phyloP scores from a whole-genome alignment of 2,113 vertebrate species.

The Pollachius pollachius region DNA sequence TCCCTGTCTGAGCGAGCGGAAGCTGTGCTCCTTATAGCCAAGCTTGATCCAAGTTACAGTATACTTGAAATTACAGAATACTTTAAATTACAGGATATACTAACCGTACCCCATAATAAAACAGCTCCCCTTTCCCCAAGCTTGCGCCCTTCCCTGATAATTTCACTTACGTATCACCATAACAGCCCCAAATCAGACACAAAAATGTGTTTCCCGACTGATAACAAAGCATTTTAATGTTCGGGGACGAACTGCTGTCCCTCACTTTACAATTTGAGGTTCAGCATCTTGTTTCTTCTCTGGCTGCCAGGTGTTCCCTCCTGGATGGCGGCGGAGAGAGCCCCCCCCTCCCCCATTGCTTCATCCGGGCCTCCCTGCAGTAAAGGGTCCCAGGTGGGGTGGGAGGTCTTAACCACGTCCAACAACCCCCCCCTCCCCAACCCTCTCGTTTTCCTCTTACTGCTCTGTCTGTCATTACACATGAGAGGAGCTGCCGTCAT shows the following conservation, averaged over 20 bases:
- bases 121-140: too few species aligned
- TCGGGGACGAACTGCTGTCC: too few species aligned
- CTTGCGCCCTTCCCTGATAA: too few species aligned
- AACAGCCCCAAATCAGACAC: too few species aligned
- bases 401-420: slow-evolving; percentile 59
- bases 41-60: too few species aligned
- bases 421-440: slow-evolving; percentile 19
- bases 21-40: too few species aligned
- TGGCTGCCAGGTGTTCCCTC: slow-evolving; percentile 44
- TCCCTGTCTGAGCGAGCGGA: too few species aligned
- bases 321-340: slow-evolving; percentile 4
- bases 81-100: too few species aligned
- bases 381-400: slow-evolving; percentile 55
- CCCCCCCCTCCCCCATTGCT: slow-evolving; percentile 36
- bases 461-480: slow-evolving; percentile 56
- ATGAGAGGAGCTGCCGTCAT: slow-evolving; percentile 12
- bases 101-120: too few species aligned
- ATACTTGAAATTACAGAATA: too few species aligned
- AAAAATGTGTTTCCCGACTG: too few species aligned
- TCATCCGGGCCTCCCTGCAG: slow-evolving; percentile 41
- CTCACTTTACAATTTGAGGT: background rate
- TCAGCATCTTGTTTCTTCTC: slow-evolving; percentile 12
- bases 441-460: background rate
- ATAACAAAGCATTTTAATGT: slow-evolving; percentile 15
- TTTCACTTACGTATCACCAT: too few species aligned